Conservation (phyloP, 92 coral and sea anemone species). For the Porites evermanni region DNA sequence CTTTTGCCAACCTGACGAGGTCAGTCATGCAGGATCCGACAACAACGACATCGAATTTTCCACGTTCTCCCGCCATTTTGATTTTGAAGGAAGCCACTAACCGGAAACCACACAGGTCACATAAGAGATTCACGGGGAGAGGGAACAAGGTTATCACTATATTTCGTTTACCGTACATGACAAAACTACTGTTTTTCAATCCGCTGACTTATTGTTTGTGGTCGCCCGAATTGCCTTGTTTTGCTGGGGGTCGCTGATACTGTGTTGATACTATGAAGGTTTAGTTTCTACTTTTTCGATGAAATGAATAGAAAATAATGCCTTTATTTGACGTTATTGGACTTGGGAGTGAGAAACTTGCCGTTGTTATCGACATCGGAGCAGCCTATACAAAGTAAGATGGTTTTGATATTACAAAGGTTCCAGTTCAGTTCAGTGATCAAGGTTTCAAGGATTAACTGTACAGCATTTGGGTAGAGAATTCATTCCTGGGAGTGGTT, state of each 20-base stretch:
- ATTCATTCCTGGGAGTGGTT: too few species aligned
- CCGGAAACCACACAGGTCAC: constrained; percentile 1
- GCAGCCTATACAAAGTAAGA: constrained; percentile 97
- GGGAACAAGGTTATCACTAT: too few species aligned
- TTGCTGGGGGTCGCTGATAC: neutral
- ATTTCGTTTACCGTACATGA: too few species aligned
- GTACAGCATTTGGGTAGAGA: too few species aligned
- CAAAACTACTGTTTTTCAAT: neutral
- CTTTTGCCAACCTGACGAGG: constrained; percentile 87
- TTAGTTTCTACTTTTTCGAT: neutral
- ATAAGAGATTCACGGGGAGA: too few species aligned
- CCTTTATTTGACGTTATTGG: constrained; percentile 98
- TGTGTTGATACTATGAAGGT: too few species aligned
- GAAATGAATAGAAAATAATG: constrained; percentile 54
- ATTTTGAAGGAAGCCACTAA: constrained; percentile 58
- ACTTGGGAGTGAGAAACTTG: constrained; percentile 97
- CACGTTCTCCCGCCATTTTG: constrained; percentile 87
- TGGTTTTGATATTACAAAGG: neutral
- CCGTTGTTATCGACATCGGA: constrained; percentile 96
- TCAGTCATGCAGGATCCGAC: constrained; percentile 99
- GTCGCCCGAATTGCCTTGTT: constrained; percentile 1
- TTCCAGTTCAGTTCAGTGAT: too few species aligned
- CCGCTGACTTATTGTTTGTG: constrained; percentile 27
- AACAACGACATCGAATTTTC: constrained; percentile 90
- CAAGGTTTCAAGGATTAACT: too few species aligned